Conservation (phyloP, 2,888 invertebrate species). For the Phalangium opilio region DNA sequence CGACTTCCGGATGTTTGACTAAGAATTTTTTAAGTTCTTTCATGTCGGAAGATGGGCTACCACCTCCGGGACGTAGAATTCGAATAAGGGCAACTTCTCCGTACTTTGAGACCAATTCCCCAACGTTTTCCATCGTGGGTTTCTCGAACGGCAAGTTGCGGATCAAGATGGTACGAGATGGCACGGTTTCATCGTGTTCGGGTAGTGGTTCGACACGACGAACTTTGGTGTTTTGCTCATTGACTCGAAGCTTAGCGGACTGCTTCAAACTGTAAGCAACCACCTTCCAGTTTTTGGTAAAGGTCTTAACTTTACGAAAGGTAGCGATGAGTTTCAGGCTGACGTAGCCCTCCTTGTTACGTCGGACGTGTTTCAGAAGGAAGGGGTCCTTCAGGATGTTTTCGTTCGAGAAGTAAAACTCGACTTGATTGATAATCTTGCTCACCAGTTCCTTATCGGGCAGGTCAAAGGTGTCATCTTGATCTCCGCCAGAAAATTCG, state of each 20-base stretch:
- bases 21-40: slow-evolving; percentile 72
- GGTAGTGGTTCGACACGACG: slow-evolving; percentile 69
- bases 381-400: slow-evolving; percentile 92
- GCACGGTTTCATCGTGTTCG: slow-evolving; percentile 77
- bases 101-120: slow-evolving; percentile 69
- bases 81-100: slow-evolving; percentile 80
- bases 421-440: slow-evolving; percentile 71
- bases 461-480: slow-evolving; percentile 26
- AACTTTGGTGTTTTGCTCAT: slow-evolving; percentile 77
- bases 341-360: slow-evolving; percentile 90
- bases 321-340: slow-evolving; percentile 86
- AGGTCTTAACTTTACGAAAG: slow-evolving; percentile 82
- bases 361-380: slow-evolving; percentile 77
- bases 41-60: slow-evolving; percentile 49
- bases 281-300: slow-evolving; percentile 84
- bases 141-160: slow-evolving; percentile 68
- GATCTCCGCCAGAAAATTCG: slow-evolving; percentile 8
- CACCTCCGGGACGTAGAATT: slow-evolving; percentile 72
- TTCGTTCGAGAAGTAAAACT: slow-evolving; percentile 89
- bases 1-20: slow-evolving; percentile 74
- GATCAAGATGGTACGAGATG: slow-evolving; percentile 77
- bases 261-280: slow-evolving; percentile 69
- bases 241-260: slow-evolving; percentile 68
- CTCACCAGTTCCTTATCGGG: slow-evolving; percentile 61
- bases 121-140: slow-evolving; percentile 76